Percentiles rank a stretch among this genome's conserved stretches.
Evolutionary conservation across 2,113 vertebrate genomes (phyloP).

Genomic region (Plestiodon gilberti): DNA sequence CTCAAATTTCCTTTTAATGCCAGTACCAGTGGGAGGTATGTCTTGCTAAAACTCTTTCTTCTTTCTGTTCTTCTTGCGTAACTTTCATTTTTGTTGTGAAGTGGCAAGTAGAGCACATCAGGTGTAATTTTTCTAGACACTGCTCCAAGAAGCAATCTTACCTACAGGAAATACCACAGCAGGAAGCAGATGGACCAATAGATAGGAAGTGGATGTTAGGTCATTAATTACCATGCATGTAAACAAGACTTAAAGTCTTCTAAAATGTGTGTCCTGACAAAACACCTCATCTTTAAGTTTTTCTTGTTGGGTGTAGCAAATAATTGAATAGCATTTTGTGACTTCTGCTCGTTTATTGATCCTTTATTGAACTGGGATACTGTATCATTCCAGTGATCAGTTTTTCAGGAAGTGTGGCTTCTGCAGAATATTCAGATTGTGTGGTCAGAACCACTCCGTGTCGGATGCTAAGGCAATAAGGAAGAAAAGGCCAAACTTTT

Average conservation of each 20-base stretch:
- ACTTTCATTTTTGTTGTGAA: constrained; percentile 7
- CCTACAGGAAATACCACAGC: constrained; percentile 72
- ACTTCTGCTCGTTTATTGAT: neutral
- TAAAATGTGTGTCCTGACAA: constrained; percentile 53
- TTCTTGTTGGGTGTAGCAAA: neutral
- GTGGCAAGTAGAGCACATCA: constrained; percentile 43
- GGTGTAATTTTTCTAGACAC: constrained; percentile 60
- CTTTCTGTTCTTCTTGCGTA: neutral
- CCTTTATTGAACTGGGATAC: neutral
- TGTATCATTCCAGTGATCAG: neutral
- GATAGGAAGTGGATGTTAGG: constrained; percentile 80
- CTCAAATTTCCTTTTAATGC: neutral
- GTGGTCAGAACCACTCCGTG: neutral
- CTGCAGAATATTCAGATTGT: neutral
- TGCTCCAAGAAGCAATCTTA: constrained; percentile 52
- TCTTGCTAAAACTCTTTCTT: neutral
- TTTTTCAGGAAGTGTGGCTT: neutral
- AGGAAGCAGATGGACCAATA: constrained; percentile 79
- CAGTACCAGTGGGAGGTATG: neutral
- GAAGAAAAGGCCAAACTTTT: neutral
- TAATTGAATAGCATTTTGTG: neutral
- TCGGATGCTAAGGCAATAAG: neutral
- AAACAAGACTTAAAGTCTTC: constrained; percentile 74
- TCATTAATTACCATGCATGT: constrained; percentile 75
- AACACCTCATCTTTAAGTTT: neutral